Base-by-base conservation (phyloP, 2,888 invertebrate genomes). In the Brenthis hecate region DNA sequence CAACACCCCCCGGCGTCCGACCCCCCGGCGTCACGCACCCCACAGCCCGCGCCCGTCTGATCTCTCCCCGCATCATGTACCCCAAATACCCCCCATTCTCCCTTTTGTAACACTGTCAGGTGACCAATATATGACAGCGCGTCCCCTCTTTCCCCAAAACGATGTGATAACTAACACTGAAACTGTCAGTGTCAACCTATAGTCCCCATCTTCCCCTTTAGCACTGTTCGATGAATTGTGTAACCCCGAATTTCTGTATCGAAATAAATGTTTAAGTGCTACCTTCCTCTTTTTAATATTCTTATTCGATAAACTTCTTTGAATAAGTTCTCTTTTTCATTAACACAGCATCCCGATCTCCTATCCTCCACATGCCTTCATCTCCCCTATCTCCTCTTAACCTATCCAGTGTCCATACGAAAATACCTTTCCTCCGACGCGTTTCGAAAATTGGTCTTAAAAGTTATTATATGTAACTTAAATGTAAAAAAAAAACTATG, bases 1-100 rank as follows among this genome's bases (percentile, higher is more conserved):
- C 66, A 74, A 48, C 69, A 74, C 56, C 70, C 76, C 23, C 74
- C 74, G 68, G 68, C 74, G 43, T 70, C 68, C 60, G 36, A 65
- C 60, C 36, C 71, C 13, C 62, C 56, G n/a, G 48, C 65, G 51
- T 56, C 66, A 8, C 62, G 68, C 58, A 65, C 71, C 36, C 71
- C 71, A 50, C 68, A 66, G 43, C 71, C 71, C 56, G 71, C 70
- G 70, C 68, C 71, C 69, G 73, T 70, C 65, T 68, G 68, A 70
- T 69, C 65, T 51, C 58, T 13, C 67, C 50, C 48, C 56, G 11
- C 36, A 43, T 50, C 55, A 28, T 32, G 32, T 54, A 13, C 23
- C 53, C 19, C 57, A 13, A 36, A 13, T 47, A 23, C 71, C 13
- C 47, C 56, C 56, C 13, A 28, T 64, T 19, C 48, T n/a, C 56